These are phyloP conservation scores for Atherinosoma microstoma DNA, from an alignment of 2,797 vertebrate species.

Conservation along the genomic window DNA sequence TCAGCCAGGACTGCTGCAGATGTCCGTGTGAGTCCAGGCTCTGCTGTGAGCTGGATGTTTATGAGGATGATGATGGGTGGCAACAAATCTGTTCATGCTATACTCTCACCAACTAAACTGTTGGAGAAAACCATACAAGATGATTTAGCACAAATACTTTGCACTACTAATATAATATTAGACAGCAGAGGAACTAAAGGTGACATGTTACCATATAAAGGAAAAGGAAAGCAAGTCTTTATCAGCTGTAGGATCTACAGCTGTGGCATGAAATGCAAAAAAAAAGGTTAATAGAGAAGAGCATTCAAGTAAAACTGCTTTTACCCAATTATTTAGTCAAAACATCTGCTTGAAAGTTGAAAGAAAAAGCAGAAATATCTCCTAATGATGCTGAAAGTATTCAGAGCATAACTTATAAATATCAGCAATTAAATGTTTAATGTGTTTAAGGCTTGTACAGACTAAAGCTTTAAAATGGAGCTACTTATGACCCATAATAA, in stretches of 20 bases:
- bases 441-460: neutral
- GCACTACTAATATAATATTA: conserved; percentile 15
- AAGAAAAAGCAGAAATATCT: neutral
- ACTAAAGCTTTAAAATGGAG: neutral
- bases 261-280: neutral
- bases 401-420: conserved; percentile 1
- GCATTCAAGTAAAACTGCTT: neutral
- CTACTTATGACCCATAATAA: neutral
- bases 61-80: conserved; percentile 68
- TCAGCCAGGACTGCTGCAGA: conserved; percentile 77
- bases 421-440: neutral
- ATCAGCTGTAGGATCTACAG: neutral
- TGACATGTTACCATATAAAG: conserved; percentile 31
- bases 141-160: conserved; percentile 11
- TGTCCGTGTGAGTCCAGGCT: conserved; percentile 70
- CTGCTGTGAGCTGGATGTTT: conserved; percentile 66
- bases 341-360: neutral
- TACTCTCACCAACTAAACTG: conserved; percentile 49
- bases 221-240: neutral
- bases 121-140: neutral
- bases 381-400: neutral
- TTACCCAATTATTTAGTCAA: neutral
- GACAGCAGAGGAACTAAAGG: conserved; percentile 15
- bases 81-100: conserved; percentile 58
- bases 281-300: neutral